phyloP scores from a whole-genome alignment of 2,797 vertebrate species.

The Margarornis squamiger region DNA sequence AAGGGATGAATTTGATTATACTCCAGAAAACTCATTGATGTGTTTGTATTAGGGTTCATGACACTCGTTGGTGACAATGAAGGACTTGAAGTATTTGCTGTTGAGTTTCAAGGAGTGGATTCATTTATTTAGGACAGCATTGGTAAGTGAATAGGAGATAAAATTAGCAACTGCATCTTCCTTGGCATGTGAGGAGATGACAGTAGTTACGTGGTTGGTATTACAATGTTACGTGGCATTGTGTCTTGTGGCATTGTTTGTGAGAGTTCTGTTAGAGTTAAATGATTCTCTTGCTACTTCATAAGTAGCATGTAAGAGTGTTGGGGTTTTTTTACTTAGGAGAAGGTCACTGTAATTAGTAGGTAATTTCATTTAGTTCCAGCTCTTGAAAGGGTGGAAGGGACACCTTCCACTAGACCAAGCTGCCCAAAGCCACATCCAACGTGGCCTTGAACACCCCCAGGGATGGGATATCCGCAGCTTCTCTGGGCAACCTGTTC shows the following conservation, averaged over 20 bases:
- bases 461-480: neutral
- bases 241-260: neutral
- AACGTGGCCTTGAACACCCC: neutral
- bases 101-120: neutral
- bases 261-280: neutral
- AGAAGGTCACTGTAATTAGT: neutral
- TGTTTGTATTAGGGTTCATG: neutral
- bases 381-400: neutral
- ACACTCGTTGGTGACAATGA: neutral
- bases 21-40: neutral
- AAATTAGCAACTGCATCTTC: neutral
- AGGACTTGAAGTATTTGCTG: neutral
- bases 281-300: neutral
- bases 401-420: neutral
- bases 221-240: fast-evolving
- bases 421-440: neutral
- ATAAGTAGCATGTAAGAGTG: neutral
- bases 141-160: neutral
- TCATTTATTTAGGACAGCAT: neutral
- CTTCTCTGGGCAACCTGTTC: neutral
- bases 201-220: neutral
- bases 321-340: neutral
- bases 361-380: neutral
- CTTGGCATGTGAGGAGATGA: neutral
- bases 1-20: neutral